Base-by-base conservation (phyloP, 2,888 invertebrate species). In the Aspidiotus rigidus region DNA sequence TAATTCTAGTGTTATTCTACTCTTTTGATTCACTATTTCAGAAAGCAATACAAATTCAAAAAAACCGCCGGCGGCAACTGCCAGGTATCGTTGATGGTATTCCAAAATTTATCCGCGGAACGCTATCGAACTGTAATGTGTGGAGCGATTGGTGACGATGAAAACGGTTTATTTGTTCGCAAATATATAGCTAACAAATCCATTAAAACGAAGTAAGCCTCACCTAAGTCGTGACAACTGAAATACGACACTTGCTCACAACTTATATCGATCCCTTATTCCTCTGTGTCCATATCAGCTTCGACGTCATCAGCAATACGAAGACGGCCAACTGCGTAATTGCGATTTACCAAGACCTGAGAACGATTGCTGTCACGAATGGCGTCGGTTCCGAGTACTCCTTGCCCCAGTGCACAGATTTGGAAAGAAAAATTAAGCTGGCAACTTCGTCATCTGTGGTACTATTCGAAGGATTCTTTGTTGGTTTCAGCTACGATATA, bases 381-480 rank as follows among this genome's bases (percentile, higher is more conserved):
- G 69, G 69, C 5, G 69, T 55, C 13, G 69, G 69, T 8, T 42
- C 39, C 41, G 55, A 55, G 7, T 69, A 69, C 28, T 69, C 69
- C 42, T 41, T 62, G n/a, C 49, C 39, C 11, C 42, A 62, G 3
- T 62, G 61, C n/a, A 7, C 9, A 7, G 17, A 69, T 42, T 11
- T 69, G 3, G n/a, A 49, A 6, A 16, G 0, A 2, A 61, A 69
- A 41, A 17, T 69, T 13, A 28, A 69, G 11, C 55, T 69, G 11
- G 39, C 60, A 0, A 54, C 17, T n/a, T 41, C 44, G 7, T 62
- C 69, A n/a, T 39, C 53, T 8, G 15, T 72, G 7, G 63, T 83
- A 44, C 83, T 83, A 72, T 77, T 84, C 66, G 84, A 84, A 76
- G 83, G 83, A 7, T 84, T 82, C 75, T 84, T 84, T 75, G 75